A percentile compares a stretch with the other conserved stretches of the same genome.
phyloP scores from a whole-genome alignment of 2,888 invertebrate species.

The Psylliodes chrysocephalus region DNA sequence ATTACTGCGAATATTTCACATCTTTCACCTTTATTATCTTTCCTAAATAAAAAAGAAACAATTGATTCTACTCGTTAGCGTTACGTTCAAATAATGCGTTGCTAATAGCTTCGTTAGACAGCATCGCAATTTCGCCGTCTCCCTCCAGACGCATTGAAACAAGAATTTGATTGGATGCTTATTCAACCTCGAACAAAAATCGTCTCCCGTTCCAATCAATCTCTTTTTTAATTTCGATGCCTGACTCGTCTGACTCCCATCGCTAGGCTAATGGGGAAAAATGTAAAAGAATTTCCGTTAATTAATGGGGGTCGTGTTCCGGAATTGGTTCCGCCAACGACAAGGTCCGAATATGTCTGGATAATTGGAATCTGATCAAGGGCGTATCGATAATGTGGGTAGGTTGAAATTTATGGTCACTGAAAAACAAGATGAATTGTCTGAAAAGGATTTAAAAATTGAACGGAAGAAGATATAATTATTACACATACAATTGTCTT shows the following conservation, averaged over 20 bases:
- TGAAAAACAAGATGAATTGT: too few species aligned
- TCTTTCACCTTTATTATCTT: too few species aligned
- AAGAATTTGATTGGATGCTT: slow-evolving; percentile 7
- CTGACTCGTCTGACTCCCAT: slow-evolving; percentile 1
- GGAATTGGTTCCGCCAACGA: not conserved
- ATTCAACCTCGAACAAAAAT: slow-evolving; percentile 9
- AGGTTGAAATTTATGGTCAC: not conserved
- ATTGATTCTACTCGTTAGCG: too few species aligned
- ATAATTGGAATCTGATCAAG: too few species aligned
- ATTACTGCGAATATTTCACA: too few species aligned
- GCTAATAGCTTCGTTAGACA: slow-evolving; percentile 5
- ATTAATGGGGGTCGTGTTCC: slow-evolving; percentile 6
- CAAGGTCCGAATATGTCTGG: too few species aligned
- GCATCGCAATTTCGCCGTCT: slow-evolving; percentile 4
- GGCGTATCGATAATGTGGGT: too few species aligned
- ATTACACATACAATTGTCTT: too few species aligned
- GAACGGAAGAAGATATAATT: too few species aligned
- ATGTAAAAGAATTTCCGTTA: slow-evolving; percentile 13
- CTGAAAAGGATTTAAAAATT: too few species aligned
- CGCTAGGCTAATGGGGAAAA: slow-evolving; percentile 12
- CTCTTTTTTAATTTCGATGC: slow-evolving; percentile 4
- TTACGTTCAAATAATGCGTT: slow-evolving; percentile 1
- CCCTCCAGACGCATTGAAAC: not conserved
- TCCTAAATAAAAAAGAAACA: too few species aligned
- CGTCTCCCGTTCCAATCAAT: slow-evolving; percentile 7